Base-by-base conservation (phyloP, 1,140 invertebrate genomes). In the Cydia splendana region DNA sequence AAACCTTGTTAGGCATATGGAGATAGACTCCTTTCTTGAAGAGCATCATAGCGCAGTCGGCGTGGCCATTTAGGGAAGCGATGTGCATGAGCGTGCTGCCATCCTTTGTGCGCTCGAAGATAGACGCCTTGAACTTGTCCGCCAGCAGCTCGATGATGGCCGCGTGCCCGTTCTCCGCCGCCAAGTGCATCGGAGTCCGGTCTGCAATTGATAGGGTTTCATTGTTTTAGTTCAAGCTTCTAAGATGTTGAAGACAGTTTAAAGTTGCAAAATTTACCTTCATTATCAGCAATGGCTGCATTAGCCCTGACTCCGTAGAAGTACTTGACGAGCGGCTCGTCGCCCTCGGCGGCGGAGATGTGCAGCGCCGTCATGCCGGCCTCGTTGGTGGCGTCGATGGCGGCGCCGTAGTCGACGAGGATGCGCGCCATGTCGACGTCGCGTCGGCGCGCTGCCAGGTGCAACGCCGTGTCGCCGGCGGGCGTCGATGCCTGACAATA, bases 21-120 rank as follows among this genome's bases (percentile, higher is more conserved):
- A 99, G 94, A 78, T 99, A 99, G n/a, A 99, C 99, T 4, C 99
- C 99, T 92, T 99, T 99, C 89, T 98, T 99, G 88, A 99, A 98
- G 28, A 99, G 96, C 95, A 98, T 98, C 94, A 98, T 97, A n/a
- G 99, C 99, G 80, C 98, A 99, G 82, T 99, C 98, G 1, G 99
- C 98, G 92, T 99, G 98, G 0, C 99, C 99, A 89, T 98, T 98
- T 65, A 98, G 93, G 0, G 98, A 99, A 0, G 98, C 98, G 75
- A 99, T 99, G 90, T 99, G 99, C 97, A 99, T 99, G 69, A 99
- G 92, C 0, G 99, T 99, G 80, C 97, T 99, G 67, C 99, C 99
- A 93, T 99, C 99, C 93, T 98, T 98, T 2, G 98, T 98, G 79
- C 98, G 94, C 91, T 98, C 97, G 88, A 98, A 97, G 79, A 98